Percentiles rank a stretch among this genome's conserved stretches.
Conservation (phyloP, 2,797 vertebrate genomes). For the Pipistrellus pygmaeus region DNA sequence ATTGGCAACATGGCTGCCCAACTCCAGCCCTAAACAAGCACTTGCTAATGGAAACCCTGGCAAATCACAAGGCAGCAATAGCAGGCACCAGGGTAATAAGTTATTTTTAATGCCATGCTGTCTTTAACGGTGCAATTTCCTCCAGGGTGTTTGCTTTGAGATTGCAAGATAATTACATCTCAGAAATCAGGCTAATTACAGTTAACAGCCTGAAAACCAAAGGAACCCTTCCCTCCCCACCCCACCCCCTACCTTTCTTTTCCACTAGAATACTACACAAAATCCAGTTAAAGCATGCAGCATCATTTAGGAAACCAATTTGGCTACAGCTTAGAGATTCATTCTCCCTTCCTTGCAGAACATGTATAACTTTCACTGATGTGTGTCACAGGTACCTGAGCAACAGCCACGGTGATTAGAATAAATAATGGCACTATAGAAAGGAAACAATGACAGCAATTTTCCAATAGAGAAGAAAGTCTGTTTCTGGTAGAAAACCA, state of each 20-base stretch:
- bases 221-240: slow-evolving; percentile 73
- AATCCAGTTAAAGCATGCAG: slow-evolving; percentile 73
- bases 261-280: slow-evolving; percentile 70
- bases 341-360: slow-evolving; percentile 43
- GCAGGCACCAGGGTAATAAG: slow-evolving; percentile 86
- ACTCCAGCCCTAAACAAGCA: slow-evolving; percentile 72
- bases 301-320: slow-evolving; percentile 71
- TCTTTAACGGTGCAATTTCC: slow-evolving; percentile 90
- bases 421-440: slow-evolving; percentile 61
- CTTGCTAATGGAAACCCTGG: slow-evolving; percentile 80
- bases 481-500: slow-evolving; percentile 57
- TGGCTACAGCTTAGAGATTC: slow-evolving; percentile 62
- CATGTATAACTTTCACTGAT: slow-evolving; percentile 26
- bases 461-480: slow-evolving; percentile 65
- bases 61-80: slow-evolving; percentile 81
- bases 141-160: slow-evolving; percentile 92
- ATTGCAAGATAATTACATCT: slow-evolving; percentile 91
- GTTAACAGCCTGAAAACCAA: slow-evolving; percentile 91
- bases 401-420: slow-evolving; percentile 60
- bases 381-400: slow-evolving; percentile 63
- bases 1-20: slow-evolving; percentile 75
- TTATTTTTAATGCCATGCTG: slow-evolving; percentile 90
- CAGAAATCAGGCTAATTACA: slow-evolving; percentile 92
- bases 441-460: slow-evolving; percentile 69
- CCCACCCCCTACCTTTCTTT: slow-evolving; percentile 46